Evolutionary conservation across 2,888 invertebrate species (phyloP).

Genomic region (Crepidodera aurea): DNA sequence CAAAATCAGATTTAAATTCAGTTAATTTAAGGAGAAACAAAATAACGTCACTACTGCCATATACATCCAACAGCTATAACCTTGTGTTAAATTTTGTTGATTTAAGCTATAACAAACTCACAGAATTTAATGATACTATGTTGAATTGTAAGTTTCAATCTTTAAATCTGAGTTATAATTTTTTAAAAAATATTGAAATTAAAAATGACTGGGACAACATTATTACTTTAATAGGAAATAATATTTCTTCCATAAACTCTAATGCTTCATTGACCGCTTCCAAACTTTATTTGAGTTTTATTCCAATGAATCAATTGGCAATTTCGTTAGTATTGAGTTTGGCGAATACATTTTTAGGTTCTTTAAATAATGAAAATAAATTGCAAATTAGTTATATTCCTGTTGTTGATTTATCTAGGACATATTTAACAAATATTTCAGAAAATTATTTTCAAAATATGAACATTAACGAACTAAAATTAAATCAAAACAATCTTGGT

Average conservation of each 20-base stretch:
- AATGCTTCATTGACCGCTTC: not conserved
- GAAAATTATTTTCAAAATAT: not conserved
- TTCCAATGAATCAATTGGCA: not conserved
- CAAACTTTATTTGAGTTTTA: not conserved
- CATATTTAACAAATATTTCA: not conserved
- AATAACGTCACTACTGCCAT: not conserved
- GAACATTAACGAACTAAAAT: not conserved
- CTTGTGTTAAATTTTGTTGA: not conserved
- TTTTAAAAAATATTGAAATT: not conserved
- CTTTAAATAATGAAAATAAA: not conserved
- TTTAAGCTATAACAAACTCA: not conserved
- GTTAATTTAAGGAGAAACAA: not conserved
- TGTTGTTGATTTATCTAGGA: not conserved
- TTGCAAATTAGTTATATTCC: not conserved
- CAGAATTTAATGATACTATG: not conserved
- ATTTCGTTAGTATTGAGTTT: not conserved
- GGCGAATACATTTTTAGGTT: not conserved
- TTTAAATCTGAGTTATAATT: not conserved
- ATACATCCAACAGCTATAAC: not conserved
- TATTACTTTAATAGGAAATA: not conserved
- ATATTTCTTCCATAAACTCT: not conserved
- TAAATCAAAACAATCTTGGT: not conserved
- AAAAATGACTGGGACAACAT: not conserved
- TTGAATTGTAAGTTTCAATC: not conserved
- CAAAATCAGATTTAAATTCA: not conserved